phyloP scores from a whole-genome alignment of 2,113 vertebrate genomes.

The Ceuthmochares aereus region DNA sequence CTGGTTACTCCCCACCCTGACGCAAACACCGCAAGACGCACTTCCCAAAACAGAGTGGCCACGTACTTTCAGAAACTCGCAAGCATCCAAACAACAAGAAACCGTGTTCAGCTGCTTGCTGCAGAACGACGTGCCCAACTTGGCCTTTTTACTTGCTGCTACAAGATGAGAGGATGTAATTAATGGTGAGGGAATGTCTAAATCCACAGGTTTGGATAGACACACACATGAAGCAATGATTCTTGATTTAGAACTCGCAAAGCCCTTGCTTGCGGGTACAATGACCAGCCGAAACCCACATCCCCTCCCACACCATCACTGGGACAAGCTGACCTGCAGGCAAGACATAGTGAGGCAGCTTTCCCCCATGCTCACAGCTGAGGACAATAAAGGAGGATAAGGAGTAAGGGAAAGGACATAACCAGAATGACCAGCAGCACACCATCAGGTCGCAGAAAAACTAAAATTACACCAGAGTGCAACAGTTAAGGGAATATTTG shows the following conservation, averaged over 20 bases:
- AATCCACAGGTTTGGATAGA: background rate
- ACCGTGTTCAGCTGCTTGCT: rapidly evolving
- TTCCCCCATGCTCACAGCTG: background rate
- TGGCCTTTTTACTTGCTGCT: background rate
- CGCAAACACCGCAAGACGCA: rapidly evolving
- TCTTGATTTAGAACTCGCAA: background rate
- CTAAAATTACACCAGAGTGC: background rate
- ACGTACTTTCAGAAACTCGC: background rate
- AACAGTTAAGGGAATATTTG: background rate
- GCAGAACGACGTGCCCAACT: background rate
- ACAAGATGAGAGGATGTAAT: conserved; percentile 4
- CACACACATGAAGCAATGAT: background rate
- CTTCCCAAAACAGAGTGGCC: background rate
- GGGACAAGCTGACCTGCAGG: background rate
- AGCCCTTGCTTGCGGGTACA: background rate
- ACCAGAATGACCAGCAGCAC: background rate
- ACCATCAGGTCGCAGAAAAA: background rate
- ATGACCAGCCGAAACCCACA: background rate
- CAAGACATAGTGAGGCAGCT: rapidly evolving
- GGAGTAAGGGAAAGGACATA: conserved; percentile 1
- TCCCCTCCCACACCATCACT: rapidly evolving
- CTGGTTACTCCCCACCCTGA: background rate
- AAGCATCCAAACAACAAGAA: background rate
- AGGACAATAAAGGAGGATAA: background rate
- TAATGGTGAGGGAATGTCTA: conserved; percentile 61